phyloP scores from a whole-genome alignment of 2,888 invertebrate species.

The Encarsia formosa region DNA sequence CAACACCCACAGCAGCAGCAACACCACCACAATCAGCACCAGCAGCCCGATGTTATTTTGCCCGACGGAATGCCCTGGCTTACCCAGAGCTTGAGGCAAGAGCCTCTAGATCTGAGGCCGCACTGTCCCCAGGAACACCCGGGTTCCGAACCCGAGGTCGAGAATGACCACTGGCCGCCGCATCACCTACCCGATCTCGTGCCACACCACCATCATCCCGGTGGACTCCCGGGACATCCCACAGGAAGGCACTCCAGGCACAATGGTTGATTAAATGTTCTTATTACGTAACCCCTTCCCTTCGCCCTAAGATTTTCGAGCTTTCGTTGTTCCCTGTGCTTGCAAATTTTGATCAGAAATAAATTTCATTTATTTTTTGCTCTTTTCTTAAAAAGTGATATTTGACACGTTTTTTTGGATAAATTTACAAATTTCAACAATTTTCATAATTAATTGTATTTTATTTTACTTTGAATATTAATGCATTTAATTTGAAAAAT shows the following conservation, averaged over 20 bases:
- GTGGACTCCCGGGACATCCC: background rate
- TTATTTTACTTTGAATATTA: too few species aligned
- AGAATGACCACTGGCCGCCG: slow-evolving; percentile 40
- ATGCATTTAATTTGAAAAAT: too few species aligned
- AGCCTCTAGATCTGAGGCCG: slow-evolving; percentile 78
- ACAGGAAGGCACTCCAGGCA: slow-evolving; percentile 40
- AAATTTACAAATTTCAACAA: too few species aligned
- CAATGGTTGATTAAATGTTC: slow-evolving; percentile 28
- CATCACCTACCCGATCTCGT: slow-evolving; percentile 46
- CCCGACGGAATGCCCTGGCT: slow-evolving; percentile 71
- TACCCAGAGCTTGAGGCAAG: slow-evolving; percentile 66
- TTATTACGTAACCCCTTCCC: too few species aligned
- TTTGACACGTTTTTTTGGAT: too few species aligned
- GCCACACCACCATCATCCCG: slow-evolving; percentile 33
- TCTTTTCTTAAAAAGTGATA: too few species aligned
- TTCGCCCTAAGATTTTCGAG: too few species aligned
- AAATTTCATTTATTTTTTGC: too few species aligned
- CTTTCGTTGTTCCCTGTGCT: too few species aligned
- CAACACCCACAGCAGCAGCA: slow-evolving; percentile 32
- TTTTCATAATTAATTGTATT: too few species aligned
- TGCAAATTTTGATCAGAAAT: too few species aligned
- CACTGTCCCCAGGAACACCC: slow-evolving; percentile 57
- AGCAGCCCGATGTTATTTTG: slow-evolving; percentile 28
- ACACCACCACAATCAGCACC: too few species aligned
- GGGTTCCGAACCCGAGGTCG: slow-evolving; percentile 30